Base-by-base conservation (phyloP, 2,797 vertebrate species). In the Sebastes matsubarae region DNA sequence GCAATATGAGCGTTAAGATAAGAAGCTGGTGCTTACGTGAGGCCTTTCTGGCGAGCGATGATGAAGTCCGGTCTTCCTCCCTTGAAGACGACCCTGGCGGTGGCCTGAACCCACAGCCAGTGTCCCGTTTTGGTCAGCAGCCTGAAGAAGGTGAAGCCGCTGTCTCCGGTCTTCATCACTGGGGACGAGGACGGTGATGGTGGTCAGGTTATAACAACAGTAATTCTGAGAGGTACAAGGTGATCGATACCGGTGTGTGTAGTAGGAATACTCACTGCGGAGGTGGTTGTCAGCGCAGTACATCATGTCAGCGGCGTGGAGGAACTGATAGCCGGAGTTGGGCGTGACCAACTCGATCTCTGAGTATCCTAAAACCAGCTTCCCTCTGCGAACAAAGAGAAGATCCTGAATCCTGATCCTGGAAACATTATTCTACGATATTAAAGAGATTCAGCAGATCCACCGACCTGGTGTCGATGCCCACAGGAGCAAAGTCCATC, bases 401-500 rank as follows among this genome's bases (percentile, higher is more conserved):
- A 65, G 2, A 52, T 29, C 34, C 1, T 16, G 32, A 11, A 14
- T 22, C 74, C 8, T 14, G 71, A 18, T 25, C 42, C 22, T 9
- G 18, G 11, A 14, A n/a, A 18, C 64, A 18, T 46, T 46, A 46
- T 18, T 46, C 42, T 46, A 46, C 16, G 42, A 8, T 18, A 9
- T 42, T 10, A 5, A 1, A 58, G 38, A 55, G 30, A 58, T 38
- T 55, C 8, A 11, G 14, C 30, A 30, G 14, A 14, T 34, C 1
- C 1, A 20, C n/a, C 32, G 3, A 82, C 95, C 90, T 95, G 82
- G 91, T 89, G 85, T 96, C 95, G 0, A 94, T 91, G 0, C 91
- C 88, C 88, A 93, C 0, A 2, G 94, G 95, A 13, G 93, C 93
- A 70, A 96, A 95, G 85, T 96, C 95, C 81, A 95, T 90, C 34